Base-by-base conservation (phyloP, 2,888 invertebrate genomes). In the Xestoiulus laeticollis region DNA sequence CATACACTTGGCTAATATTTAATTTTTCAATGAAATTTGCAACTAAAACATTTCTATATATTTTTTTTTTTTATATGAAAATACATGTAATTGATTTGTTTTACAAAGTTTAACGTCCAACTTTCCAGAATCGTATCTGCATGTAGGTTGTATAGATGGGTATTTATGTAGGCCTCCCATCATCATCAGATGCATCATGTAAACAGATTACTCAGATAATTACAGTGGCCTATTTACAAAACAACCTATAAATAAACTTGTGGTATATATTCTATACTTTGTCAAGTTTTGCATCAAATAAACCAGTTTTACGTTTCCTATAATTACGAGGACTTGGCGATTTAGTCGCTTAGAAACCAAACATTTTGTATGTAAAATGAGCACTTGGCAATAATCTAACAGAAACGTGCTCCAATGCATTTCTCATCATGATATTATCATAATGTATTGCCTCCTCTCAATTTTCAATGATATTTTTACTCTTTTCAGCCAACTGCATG, bases 391-490 rank as follows among this genome's bases (percentile, higher is more conserved):
- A 48, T 48, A 8, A 12, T 4, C 48, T 16, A 48, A 2, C 48
- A 16, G 16, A 48, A 48, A 16, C 48, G 48, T 59, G 59, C 59
- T n/a, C 59, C 14, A 59, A 59, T 59, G 19, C 16, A 59, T n/a
- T 48, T 48, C 59, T 59, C 19, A 59, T 59, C 16, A 19, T 6
- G n/a, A 19, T 59, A 59, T 59, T 59, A n/a, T 59, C 59, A 59
- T 59, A n/a, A n/a, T n/a, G n/a, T n/a, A 59, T 59, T 59, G n/a
- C n/a, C 59, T n/a, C n/a, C 6, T 3, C 59, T 59, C 59, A 59
- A 48, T 59, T 59, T 59, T 59, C 59, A 59, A 59, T 59, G 59
- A 59, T 59, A 59, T 59, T 59, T 59, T 59, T 59, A 59, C 19
- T 48, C 48, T 59, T 59, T 59, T 59, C 59, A 59, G 59, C n/a